Conservation (phyloP, 2,113 vertebrate genomes). For the Ptychochromis oligacanthus region DNA sequence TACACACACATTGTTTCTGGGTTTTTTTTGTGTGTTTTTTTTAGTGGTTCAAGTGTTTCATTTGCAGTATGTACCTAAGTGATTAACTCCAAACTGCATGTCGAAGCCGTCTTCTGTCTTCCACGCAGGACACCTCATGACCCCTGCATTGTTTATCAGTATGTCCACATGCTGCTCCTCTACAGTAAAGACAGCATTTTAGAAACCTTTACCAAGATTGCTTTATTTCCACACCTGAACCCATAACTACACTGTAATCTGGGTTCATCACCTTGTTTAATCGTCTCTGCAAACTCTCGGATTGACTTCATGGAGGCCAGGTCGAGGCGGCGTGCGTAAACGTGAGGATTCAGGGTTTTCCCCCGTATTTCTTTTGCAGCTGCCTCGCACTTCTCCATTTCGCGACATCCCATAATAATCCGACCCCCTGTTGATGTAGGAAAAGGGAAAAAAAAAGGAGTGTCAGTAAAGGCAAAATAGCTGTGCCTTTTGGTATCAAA, state of each 20-base stretch:
- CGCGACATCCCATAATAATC: slow-evolving; percentile 88
- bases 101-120: slow-evolving; percentile 89
- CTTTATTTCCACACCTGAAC: neutral
- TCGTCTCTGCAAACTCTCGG: slow-evolving; percentile 79
- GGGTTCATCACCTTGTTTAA: slow-evolving; percentile 74
- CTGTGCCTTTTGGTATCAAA: neutral
- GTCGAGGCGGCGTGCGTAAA: slow-evolving; percentile 80
- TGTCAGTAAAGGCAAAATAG: neutral
- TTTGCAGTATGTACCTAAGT: slow-evolving; percentile 81
- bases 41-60: neutral
- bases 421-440: slow-evolving; percentile 78
- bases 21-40: too few relatives aligned
- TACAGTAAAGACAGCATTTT: slow-evolving; percentile 41
- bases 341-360: slow-evolving; percentile 82
- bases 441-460: neutral
- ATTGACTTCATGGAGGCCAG: slow-evolving; percentile 85
- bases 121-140: slow-evolving; percentile 88
- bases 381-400: slow-evolving; percentile 85
- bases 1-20: too few relatives aligned
- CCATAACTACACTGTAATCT: neutral
- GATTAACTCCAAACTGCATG: slow-evolving; percentile 89
- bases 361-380: slow-evolving; percentile 84
- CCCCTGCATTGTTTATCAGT: slow-evolving; percentile 87
- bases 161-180: slow-evolving; percentile 84
- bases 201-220: neutral